Percentiles rank a stretch among this genome's conserved stretches.
Evolutionary conservation across 2,797 vertebrate species (phyloP).

Genomic region (Champsocephalus esox): DNA sequence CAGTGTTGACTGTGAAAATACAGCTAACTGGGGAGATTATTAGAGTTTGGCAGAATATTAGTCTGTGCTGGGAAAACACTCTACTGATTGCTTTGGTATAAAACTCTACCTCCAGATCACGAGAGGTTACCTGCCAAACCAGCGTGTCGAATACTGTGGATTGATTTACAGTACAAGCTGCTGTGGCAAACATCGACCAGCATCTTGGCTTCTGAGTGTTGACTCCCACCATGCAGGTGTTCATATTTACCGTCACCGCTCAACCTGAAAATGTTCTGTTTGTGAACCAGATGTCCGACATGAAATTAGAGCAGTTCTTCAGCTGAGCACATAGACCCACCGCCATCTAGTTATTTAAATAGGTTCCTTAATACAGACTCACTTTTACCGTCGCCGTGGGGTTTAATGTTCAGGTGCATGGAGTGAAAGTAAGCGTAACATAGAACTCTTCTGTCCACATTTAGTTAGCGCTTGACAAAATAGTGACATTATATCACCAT

Average conservation of each 20-base stretch:
- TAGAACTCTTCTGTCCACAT: background rate
- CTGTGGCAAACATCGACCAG: slow-evolving; percentile 29
- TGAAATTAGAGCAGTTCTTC: slow-evolving; percentile 19
- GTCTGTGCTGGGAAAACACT: slow-evolving; percentile 43
- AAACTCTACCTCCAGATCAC: slow-evolving; percentile 39
- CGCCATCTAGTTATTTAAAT: slow-evolving; percentile 24
- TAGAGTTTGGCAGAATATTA: slow-evolving; percentile 48
- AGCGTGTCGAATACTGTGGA: slow-evolving; percentile 47
- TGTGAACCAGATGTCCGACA: slow-evolving; percentile 34
- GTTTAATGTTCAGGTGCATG: slow-evolving; percentile 21
- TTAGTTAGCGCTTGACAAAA: background rate
- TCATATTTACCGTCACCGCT: slow-evolving; percentile 48
- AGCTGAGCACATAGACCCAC: slow-evolving; percentile 23
- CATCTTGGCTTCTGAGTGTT: slow-evolving; percentile 29
- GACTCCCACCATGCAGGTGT: slow-evolving; percentile 61
- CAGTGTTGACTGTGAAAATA: slow-evolving; percentile 64
- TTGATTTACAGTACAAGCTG: slow-evolving; percentile 60
- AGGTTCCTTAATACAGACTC: slow-evolving; percentile 34
- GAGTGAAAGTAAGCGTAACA: background rate
- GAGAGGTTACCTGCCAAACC: slow-evolving; percentile 54
- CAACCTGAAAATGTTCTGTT: slow-evolving; percentile 33
- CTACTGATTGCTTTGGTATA: slow-evolving; percentile 55
- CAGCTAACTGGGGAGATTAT: slow-evolving; percentile 50
- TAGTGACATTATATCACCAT: too few relatives aligned
- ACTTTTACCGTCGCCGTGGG: background rate